Percentiles rank a stretch among this genome's conserved stretches.
Conservation (phyloP, 2,888 invertebrate species). For the Aporophyla lueneburgensis region DNA sequence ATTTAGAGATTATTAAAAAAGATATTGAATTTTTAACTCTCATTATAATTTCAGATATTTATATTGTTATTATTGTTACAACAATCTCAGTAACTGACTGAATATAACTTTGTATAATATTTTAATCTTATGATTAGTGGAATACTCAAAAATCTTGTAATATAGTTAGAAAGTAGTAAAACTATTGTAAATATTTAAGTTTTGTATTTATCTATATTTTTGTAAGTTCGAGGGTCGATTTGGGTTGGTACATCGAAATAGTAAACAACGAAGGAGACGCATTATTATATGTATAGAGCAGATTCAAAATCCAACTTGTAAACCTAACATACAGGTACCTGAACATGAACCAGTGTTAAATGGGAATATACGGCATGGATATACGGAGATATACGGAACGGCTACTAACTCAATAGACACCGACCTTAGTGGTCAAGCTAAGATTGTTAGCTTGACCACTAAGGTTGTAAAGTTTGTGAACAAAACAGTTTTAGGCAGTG, state of each 20-base stretch:
- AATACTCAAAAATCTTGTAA: slow-evolving; percentile 56
- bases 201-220: slow-evolving; percentile 63
- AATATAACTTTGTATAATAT: slow-evolving; percentile 34
- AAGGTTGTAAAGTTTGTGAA: too few relatives aligned
- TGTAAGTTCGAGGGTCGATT: slow-evolving; percentile 35
- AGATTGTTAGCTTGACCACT: not conserved
- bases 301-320: not conserved
- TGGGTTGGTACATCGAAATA: slow-evolving; percentile 1
- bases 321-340: too few relatives aligned
- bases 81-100: slow-evolving; percentile 54
- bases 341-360: not conserved
- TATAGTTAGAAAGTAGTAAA: slow-evolving; percentile 40
- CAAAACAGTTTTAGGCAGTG: too few relatives aligned
- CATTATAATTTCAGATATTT: slow-evolving; percentile 23
- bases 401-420: not conserved
- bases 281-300: too few relatives aligned
- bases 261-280: not conserved
- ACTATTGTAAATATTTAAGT: slow-evolving; percentile 63
- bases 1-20: not conserved
- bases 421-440: not conserved
- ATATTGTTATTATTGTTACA: slow-evolving; percentile 48
- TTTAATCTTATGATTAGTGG: slow-evolving; percentile 35
- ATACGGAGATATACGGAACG: too few relatives aligned
- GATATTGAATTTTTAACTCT: slow-evolving; percentile 7
- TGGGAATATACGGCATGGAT: not conserved